These are phyloP conservation scores for Acanthochromis polyacanthus DNA, from an alignment of 2,113 vertebrate species.

Conservation along the genomic window DNA sequence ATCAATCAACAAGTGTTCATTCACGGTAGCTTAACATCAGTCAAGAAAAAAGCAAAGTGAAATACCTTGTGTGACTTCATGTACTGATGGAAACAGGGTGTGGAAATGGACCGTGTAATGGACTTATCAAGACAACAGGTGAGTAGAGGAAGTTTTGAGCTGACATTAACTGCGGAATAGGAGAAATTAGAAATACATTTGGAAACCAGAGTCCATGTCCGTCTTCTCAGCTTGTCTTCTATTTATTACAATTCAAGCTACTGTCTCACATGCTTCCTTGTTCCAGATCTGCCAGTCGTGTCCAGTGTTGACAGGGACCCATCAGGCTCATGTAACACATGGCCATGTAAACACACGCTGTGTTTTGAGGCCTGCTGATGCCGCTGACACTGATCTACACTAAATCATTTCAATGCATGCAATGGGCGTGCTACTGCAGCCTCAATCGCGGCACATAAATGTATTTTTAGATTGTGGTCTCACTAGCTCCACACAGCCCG, in stretches of 20 bases:
- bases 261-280: conserved; percentile 14
- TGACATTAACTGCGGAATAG: too few species aligned
- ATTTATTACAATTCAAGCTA: neutral
- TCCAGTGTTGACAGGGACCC: conserved; percentile 38
- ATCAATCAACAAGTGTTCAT: too few species aligned
- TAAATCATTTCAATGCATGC: conserved; percentile 78
- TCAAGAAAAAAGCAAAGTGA: too few species aligned
- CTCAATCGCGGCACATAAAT: conserved; percentile 60
- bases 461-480: conserved; percentile 78
- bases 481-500: conserved; percentile 36
- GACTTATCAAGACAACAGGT: too few species aligned
- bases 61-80: too few species aligned
- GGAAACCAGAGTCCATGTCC: neutral
- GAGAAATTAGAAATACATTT: too few species aligned
- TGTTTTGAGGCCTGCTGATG: conserved; percentile 54
- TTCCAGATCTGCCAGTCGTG: conserved; percentile 35
- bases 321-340: conserved; percentile 55
- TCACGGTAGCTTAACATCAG: too few species aligned
- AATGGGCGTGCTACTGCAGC: conserved; percentile 64
- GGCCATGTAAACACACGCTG: conserved; percentile 60
- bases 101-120: too few species aligned
- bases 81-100: too few species aligned
- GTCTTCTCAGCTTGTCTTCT: neutral
- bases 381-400: conserved; percentile 56
- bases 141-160: too few species aligned